phyloP scores from a whole-genome alignment of 2,888 invertebrate genomes.

The Aphidoletes aphidimyza region DNA sequence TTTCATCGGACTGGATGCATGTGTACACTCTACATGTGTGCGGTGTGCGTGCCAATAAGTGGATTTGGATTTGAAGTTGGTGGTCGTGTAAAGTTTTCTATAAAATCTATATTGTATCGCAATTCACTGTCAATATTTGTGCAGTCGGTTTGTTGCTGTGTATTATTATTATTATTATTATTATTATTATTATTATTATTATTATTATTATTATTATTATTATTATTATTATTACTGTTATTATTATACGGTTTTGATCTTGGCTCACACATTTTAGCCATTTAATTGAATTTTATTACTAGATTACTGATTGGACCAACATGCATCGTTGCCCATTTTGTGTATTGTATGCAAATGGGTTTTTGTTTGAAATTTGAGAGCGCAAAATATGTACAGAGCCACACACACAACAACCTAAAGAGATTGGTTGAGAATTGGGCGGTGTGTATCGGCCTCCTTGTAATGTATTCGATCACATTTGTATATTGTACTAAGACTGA shows the following conservation, averaged over 20 bases:
- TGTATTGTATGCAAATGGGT: conserved; percentile 17
- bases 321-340: not conserved
- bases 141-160: not conserved
- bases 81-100: conserved; percentile 8
- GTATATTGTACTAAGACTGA: no score
- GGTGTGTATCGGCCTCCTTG: no score
- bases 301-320: not conserved
- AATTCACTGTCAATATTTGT: conserved; percentile 48
- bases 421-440: no score
- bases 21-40: no score
- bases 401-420: no score
- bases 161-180: no score
- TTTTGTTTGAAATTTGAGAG: not conserved
- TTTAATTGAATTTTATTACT: conserved; percentile 46
- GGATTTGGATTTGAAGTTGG: not conserved
- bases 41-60: no score
- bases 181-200: no score
- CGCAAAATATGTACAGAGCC: not conserved
- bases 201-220: no score
- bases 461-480: no score
- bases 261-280: not conserved
- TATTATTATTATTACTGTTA: no score
- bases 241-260: conserved; percentile 28
- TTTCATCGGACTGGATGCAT: no score
- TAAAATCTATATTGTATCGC: not conserved